phyloP scores from a whole-genome alignment of 92 coral and sea anemone genomes.

The Zoanthus sansibaricus region DNA sequence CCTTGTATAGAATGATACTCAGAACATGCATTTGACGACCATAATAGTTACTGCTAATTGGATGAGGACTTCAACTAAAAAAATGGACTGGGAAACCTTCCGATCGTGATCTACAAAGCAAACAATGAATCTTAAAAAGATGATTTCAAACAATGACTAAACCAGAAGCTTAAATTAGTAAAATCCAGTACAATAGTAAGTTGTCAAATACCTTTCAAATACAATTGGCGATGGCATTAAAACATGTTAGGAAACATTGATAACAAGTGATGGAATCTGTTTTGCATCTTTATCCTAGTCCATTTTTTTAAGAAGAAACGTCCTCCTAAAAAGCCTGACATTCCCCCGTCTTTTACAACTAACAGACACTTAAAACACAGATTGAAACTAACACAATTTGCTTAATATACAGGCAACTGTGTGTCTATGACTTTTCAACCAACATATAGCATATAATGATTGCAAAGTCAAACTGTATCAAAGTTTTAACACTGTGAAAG shows the following conservation, averaged over 20 bases:
- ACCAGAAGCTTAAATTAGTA: too few species aligned
- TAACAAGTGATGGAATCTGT: background rate
- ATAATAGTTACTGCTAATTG: background rate
- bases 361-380: background rate
- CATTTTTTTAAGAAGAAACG: constrained; percentile 3
- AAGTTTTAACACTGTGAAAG: too few species aligned
- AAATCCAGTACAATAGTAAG: too few species aligned
- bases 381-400: background rate
- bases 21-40: background rate
- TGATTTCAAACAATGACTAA: too few species aligned
- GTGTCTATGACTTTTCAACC: background rate
- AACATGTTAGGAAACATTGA: too few species aligned
- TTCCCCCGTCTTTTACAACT: background rate
- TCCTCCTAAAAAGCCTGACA: constrained; percentile 13
- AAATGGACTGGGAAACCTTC: background rate
- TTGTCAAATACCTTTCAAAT: background rate
- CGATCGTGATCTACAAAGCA: too few species aligned
- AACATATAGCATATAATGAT: background rate
- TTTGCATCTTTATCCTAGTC: background rate
- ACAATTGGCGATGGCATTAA: background rate
- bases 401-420: constrained; percentile 16
- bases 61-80: background rate
- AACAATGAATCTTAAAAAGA: too few species aligned
- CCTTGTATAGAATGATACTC: background rate
- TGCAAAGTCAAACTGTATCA: too few species aligned